phyloP scores from a whole-genome alignment of 2,888 invertebrate species.

The Hypomecis punctinalis region DNA sequence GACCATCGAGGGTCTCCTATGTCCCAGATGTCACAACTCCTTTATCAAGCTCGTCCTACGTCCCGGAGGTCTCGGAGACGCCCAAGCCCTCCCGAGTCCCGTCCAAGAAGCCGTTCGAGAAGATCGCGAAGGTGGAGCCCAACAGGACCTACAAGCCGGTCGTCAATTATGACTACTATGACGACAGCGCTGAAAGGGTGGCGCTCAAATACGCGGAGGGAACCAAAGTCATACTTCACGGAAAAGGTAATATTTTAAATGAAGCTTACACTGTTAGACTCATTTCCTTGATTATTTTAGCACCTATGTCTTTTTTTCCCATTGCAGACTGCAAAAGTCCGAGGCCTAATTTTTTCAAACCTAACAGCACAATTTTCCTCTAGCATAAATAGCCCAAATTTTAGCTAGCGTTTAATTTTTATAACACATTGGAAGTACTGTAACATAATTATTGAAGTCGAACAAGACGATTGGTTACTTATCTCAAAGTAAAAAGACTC shows the following conservation, averaged over 20 bases:
- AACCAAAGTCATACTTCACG: slow-evolving; percentile 85
- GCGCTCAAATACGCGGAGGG: slow-evolving; percentile 74
- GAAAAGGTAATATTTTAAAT: slow-evolving; percentile 68
- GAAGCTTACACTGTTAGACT: neutral
- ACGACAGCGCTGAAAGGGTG: slow-evolving; percentile 86
- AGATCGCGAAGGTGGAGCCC: slow-evolving; percentile 53
- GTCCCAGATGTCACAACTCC: slow-evolving; percentile 4
- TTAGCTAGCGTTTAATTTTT: too few species aligned
- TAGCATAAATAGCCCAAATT: too few species aligned
- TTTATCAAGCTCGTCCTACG: neutral
- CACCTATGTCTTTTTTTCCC: too few species aligned
- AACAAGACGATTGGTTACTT: too few species aligned
- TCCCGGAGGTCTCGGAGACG: slow-evolving; percentile 2
- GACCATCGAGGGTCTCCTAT: slow-evolving; percentile 7
- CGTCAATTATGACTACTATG: slow-evolving; percentile 88
- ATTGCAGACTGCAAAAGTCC: too few species aligned
- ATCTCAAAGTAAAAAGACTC: too few species aligned
- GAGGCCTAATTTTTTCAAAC: too few species aligned
- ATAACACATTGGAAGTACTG: too few species aligned
- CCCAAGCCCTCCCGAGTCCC: slow-evolving; percentile 43
- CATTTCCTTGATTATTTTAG: too few species aligned
- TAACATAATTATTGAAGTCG: too few species aligned
- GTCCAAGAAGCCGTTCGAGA: slow-evolving; percentile 65
- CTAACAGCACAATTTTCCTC: too few species aligned
- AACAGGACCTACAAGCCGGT: slow-evolving; percentile 65